Evolutionary conservation across 1,140 invertebrate species (phyloP), one percentile per base, ranked within the genome.

Genomic region (Glomeris maerens): DNA sequence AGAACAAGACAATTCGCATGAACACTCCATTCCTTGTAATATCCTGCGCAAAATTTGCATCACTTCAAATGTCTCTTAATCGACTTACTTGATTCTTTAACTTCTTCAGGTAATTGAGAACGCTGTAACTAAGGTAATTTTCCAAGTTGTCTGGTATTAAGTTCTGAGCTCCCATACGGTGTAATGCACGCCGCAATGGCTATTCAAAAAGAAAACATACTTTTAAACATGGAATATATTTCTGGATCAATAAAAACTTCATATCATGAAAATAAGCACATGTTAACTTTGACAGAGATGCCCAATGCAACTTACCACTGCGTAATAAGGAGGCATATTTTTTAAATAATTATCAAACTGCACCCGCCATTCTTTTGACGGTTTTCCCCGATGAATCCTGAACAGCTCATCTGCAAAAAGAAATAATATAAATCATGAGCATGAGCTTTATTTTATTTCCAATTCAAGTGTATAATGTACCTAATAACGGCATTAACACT

Each of bases 251-350:
- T 25, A 39, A 27, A 25, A 26, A 27, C 4, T 13, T 27, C 1
- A 39, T n/a, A 22, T 54, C n/a, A n/a, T n/a, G n/a, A n/a, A n/a
- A n/a, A n/a, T n/a, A n/a, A n/a, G n/a, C n/a, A n/a, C n/a, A n/a
- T n/a, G n/a, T n/a, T n/a, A n/a, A n/a, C n/a, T n/a, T n/a, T n/a
- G n/a, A n/a, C n/a, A n/a, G n/a, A n/a, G n/a, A n/a, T n/a, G n/a
- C n/a, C n/a, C n/a, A n/a, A 48, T 40, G 40, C 1, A 45, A 74
- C 78, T 74, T 68, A 92, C 88, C 58, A 78, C 77, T 56, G 88
- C 85, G 73, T 98, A 98, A 72, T 98, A 98, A 2, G 84, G 79
- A 25, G 95, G 95, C 78, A 98, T 90, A 22, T 84, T 86, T 59
- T 89, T 79, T 25, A 97, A 74, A 63, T 98, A 98, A 65, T 84